Conservation (phyloP, 2,888 invertebrate species). For the Disparrhopalites patrizii region DNA sequence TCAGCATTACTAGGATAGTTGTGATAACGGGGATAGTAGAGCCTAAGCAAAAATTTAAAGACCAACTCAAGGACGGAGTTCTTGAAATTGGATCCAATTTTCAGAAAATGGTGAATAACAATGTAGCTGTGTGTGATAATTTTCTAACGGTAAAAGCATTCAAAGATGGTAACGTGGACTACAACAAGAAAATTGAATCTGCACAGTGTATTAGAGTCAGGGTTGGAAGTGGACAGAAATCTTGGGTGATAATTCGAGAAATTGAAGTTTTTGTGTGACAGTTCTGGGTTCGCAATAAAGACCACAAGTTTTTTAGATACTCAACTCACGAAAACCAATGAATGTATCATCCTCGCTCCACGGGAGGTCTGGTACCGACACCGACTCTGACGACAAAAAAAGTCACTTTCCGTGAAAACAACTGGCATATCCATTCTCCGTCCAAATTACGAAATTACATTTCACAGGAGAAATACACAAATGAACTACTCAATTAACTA, state of each 20-base stretch:
- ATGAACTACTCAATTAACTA: too few relatives aligned
- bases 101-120: constrained; percentile 26
- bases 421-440: too few relatives aligned
- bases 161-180: constrained; percentile 49
- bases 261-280: constrained; percentile 50
- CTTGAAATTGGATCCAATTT: constrained; percentile 40
- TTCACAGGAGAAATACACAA: too few relatives aligned
- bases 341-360: too few relatives aligned
- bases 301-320: too few relatives aligned
- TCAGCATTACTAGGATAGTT: constrained; percentile 9
- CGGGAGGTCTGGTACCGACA: too few relatives aligned
- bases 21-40: constrained; percentile 12
- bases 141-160: constrained; percentile 48
- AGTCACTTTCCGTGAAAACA: too few relatives aligned
- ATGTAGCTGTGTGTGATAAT: constrained; percentile 40
- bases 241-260: constrained; percentile 52
- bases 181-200: constrained; percentile 39
- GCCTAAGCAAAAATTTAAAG: constrained; percentile 11
- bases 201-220: constrained; percentile 51
- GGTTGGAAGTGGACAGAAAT: constrained; percentile 49
- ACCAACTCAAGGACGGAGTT: constrained; percentile 19
- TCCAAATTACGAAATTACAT: too few relatives aligned
- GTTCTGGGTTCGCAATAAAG: too few relatives aligned
- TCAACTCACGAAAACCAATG: too few relatives aligned
- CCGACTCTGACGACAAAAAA: too few relatives aligned